Conservation (phyloP, 2,797 vertebrate genomes). For the Acrocephalus scirpaceus region DNA sequence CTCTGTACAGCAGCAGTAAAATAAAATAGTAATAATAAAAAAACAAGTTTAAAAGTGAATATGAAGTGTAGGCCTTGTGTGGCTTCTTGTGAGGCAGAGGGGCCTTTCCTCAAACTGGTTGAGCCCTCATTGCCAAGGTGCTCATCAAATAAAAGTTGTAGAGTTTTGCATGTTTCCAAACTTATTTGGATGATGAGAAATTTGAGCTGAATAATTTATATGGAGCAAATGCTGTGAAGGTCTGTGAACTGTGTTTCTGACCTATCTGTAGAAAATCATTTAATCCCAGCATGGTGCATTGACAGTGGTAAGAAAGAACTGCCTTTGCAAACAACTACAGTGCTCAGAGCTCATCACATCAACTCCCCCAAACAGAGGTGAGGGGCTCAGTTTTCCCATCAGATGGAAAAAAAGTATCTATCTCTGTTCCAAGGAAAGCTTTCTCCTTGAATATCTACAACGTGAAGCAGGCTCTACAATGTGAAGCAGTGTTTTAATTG, state of each 20-base stretch:
- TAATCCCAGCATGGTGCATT: neutral
- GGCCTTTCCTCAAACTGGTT: constrained; percentile 32
- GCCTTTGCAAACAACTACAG: neutral
- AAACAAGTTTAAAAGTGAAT: neutral
- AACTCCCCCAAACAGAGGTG: neutral
- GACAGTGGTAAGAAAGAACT: constrained; percentile 12
- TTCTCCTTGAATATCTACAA: neutral
- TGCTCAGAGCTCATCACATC: neutral
- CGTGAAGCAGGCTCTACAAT: fast-evolving
- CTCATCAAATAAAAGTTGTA: constrained; percentile 37
- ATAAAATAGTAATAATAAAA: neutral
- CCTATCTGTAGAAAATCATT: constrained; percentile 2
- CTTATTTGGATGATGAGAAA: constrained; percentile 26
- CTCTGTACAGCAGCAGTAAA: constrained; percentile 63
- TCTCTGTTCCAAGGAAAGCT: fast-evolving
- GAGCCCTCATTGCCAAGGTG: constrained; percentile 46
- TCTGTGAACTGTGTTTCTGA: neutral
- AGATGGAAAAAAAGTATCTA: neutral
- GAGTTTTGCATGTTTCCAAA: constrained; percentile 32
- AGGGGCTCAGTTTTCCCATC: neutral
- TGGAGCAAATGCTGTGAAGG: constrained; percentile 12
- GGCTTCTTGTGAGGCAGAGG: constrained; percentile 37
- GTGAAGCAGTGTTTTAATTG: neutral
- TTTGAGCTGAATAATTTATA: constrained; percentile 64
- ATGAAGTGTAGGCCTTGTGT: neutral